phyloP scores from a whole-genome alignment of 1,140 invertebrate genomes.

The Frieseomelitta varia region DNA sequence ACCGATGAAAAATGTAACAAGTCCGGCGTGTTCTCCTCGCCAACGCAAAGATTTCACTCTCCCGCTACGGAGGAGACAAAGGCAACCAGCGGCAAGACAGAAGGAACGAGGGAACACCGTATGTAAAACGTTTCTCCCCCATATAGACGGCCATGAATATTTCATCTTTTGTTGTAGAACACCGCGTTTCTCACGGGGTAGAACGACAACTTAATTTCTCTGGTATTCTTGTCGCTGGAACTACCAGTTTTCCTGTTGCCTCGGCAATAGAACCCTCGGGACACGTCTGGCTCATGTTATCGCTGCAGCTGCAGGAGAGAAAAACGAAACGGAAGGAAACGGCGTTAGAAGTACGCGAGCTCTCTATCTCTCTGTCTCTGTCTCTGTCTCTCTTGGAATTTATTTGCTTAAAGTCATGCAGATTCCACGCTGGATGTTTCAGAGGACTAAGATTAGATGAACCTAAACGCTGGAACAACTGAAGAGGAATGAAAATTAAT shows the following conservation, averaged over 20 bases:
- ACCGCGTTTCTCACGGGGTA: neutral
- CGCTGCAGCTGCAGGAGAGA: neutral
- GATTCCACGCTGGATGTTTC: neutral
- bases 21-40: neutral
- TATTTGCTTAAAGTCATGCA: neutral
- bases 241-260: neutral
- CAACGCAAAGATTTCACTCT: neutral
- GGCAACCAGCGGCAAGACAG: neutral
- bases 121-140: conserved; percentile 31
- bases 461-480: too few relatives aligned
- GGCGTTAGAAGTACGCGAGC: too few relatives aligned
- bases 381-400: neutral
- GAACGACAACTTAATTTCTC: conserved; percentile 46
- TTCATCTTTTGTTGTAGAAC: conserved; percentile 26
- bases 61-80: neutral
- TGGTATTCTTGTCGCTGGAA: conserved; percentile 12
- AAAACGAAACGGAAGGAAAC: too few relatives aligned
- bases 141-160: conserved; percentile 46
- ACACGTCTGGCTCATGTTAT: neutral
- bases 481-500: too few relatives aligned
- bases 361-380: neutral
- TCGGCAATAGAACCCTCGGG: conserved; percentile 4
- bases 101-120: neutral
- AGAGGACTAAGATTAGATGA: too few relatives aligned
- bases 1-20: neutral